Evolutionary conservation across 2,797 vertebrate species (phyloP), one percentile per base, ranked within the genome.

Genomic region (Borostomias antarcticus): DNA sequence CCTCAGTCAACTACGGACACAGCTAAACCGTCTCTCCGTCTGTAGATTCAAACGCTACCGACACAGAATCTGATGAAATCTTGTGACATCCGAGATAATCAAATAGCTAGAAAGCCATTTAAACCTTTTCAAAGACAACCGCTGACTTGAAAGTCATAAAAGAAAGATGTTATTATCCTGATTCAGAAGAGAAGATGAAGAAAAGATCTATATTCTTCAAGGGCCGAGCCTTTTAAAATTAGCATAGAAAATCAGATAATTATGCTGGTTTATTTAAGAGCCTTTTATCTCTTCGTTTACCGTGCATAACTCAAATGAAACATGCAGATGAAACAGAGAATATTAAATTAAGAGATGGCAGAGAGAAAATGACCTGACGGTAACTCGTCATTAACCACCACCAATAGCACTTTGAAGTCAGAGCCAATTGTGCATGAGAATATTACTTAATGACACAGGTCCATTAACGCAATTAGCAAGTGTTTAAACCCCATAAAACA

Each of bases 381-480:
- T 52, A 63, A 52, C 19, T 54, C 35, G 56, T 53, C 53, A 52
- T 75, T 52, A 72, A 61, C 62, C 64, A 69, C 23, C 76, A 60
- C 57, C 3, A 71, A 72, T 3, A 62, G 21, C 30, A 60, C 57
- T 82, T 43, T 75, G 48, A 82, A 73, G 62, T 73, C 57, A 70
- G 23, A 30, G 47, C 62, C 17, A 69, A 66, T 72, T 68, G 69
- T 69, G 35, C 26, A 62, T 73, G 64, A 70, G 23, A 67, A 73
- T 64, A 47, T 5, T 66, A 71, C 33, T 66, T 69, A 57, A 66
- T 57, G 69, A 54, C 33, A 58, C 35, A 26, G 54, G 25, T 73
- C 54, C 54, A 59, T 26, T 32, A n/a, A n/a, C n/a, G n/a, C n/a
- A n/a, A n/a, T n/a, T n/a, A n/a, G n/a, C n/a, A n/a, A n/a, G n/a